Base-by-base conservation (phyloP, 2,888 invertebrate species). In the Onthophagus sagittarius region DNA sequence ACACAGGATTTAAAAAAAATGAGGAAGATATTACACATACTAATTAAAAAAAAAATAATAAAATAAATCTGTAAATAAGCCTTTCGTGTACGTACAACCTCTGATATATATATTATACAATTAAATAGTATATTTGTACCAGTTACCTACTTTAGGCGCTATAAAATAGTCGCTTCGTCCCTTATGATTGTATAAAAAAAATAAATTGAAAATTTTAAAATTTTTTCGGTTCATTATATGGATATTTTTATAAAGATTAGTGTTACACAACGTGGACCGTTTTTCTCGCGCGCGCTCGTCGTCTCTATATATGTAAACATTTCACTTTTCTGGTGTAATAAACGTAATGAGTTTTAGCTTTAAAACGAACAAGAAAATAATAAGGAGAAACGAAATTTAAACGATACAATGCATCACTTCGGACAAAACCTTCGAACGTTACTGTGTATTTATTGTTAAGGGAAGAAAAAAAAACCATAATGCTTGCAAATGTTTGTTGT, bases 31-130 rank as follows among this genome's bases (percentile, higher is more conserved):
- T 23, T 23, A 23, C 23, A 23, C 23, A 23, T 23, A 23, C 23
- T 11, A 53, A 53, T 53, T 53, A 9, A 53, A 53, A 53, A 53
- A 53, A 11, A 53, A 53, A 53, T 23, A 23, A 70, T 5, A 15
- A 71, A 71, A 63, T 13, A 72, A 74, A 74, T 76, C 73, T 79
- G 79, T 80, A 80, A 77, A 79, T 79, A 80, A 76, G 80, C 79
- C 79, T 80, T 79, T 79, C 77, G 77, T 79, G 80, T 79, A 79
- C 71, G 80, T 79, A 80, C 76, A 76, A 77, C 39, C 39, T 53
- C 39, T 53, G 23, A 23, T 23, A 23, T 23, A 23, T 23, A 23
- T 23, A 23, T 23, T 23, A 23, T 23, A 23, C 23, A 23, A 53
- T 53, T 53, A 32, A 65, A 72, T 71, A 69, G 39, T 71, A 73